These are phyloP conservation scores for Ctenodactylus gundi DNA, from an alignment of 2,113 vertebrate genomes.

Conservation along the genomic window DNA sequence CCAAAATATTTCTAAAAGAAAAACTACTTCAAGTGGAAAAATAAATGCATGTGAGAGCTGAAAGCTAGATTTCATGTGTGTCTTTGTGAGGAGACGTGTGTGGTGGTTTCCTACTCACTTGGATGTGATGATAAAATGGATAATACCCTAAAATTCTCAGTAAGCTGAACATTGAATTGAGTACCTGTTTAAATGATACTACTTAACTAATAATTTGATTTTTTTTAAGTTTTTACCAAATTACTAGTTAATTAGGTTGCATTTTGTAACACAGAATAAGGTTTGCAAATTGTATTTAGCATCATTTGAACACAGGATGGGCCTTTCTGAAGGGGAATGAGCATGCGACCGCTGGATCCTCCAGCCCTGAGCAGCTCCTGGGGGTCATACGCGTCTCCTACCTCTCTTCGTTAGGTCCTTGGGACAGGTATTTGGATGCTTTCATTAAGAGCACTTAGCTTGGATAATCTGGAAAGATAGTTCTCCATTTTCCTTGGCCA, in stretches of 20 bases:
- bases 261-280: background rate
- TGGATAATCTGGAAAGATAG: background rate
- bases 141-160: background rate
- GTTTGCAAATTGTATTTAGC: background rate
- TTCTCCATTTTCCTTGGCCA: background rate
- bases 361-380: background rate
- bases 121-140: background rate
- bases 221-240: slow-evolving; percentile 43
- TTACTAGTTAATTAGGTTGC: background rate
- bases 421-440: background rate
- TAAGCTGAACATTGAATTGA: background rate
- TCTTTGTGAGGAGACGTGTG: background rate
- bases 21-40: background rate
- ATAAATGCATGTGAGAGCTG: background rate
- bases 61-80: background rate
- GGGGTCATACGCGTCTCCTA: too few relatives aligned
- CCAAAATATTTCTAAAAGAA: background rate
- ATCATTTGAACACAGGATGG: background rate
- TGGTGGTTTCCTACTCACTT: background rate
- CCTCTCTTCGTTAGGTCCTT: too few relatives aligned
- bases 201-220: background rate
- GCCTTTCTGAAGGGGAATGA: background rate
- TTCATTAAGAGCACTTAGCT: background rate
- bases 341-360: background rate
- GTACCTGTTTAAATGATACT: background rate